Evolutionary conservation across 1,140 invertebrate species (phyloP).

Genomic region (Elymnias hypermnestra): DNA sequence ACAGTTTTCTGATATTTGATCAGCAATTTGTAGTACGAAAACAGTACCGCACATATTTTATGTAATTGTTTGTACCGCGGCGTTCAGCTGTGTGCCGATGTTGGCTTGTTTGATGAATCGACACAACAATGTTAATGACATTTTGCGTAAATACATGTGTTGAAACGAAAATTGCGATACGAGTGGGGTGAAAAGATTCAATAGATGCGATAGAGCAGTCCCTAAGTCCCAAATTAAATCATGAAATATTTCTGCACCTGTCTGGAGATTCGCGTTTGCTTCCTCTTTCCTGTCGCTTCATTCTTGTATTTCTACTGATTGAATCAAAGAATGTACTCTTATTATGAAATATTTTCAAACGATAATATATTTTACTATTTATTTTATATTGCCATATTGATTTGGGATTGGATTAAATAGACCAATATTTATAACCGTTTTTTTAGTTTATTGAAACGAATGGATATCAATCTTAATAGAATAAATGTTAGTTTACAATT

Average conservation of each 20-base stretch:
- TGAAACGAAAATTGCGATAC: conserved; percentile 27
- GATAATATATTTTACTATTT: neutral
- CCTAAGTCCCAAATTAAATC: conserved; percentile 75
- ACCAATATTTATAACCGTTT: no score
- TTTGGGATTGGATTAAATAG: no score
- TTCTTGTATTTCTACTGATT: conserved; percentile 16
- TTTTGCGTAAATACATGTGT: conserved; percentile 30
- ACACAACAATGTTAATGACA: conserved; percentile 32
- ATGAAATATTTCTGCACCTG: conserved; percentile 67
- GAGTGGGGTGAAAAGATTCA: conserved; percentile 56
- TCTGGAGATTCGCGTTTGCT: conserved; percentile 36
- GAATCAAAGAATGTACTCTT: conserved; percentile 3
- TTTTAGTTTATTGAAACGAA: no score
- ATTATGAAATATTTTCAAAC: conserved; percentile 1
- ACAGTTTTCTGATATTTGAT: conserved; percentile 61
- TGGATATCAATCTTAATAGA: no score
- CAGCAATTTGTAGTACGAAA: conserved; percentile 35
- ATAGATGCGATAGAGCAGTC: conserved; percentile 69
- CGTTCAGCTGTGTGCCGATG: conserved; percentile 20
- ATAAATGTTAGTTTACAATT: no score
- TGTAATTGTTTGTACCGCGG: conserved; percentile 28
- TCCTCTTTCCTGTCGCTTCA: conserved; percentile 23
- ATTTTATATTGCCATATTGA: no score
- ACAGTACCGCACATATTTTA: conserved; percentile 32
- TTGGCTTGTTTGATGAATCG: conserved; percentile 30